These are phyloP conservation scores for Phalacrocorax brasilianus DNA, from an alignment of 2,113 vertebrate genomes.

Conservation along the genomic window DNA sequence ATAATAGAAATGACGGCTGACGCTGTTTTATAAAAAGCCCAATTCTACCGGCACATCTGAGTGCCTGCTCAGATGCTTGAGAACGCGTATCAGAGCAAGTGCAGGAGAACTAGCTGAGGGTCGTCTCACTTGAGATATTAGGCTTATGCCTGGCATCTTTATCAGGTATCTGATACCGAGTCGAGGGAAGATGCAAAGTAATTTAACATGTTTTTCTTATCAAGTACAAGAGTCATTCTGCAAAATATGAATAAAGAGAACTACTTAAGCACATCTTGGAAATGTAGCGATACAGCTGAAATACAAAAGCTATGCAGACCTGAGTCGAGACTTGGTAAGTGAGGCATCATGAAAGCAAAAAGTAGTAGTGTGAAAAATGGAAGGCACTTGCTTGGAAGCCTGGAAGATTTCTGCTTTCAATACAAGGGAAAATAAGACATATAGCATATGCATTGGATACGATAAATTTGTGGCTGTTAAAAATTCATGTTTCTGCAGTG, in stretches of 20 bases:
- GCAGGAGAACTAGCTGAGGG: not conserved
- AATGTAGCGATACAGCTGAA: not conserved
- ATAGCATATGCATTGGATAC: fast-evolving
- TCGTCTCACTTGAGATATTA: not conserved
- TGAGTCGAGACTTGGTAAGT: not conserved
- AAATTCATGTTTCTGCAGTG: not conserved
- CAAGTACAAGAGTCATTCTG: not conserved
- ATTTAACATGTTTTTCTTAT: not conserved
- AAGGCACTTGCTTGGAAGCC: not conserved
- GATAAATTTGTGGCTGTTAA: not conserved
- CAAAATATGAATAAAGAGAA: not conserved
- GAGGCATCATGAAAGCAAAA: not conserved
- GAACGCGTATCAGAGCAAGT: not conserved
- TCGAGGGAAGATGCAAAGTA: not conserved
- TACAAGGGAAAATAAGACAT: not conserved
- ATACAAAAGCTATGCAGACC: not conserved
- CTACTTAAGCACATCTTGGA: not conserved
- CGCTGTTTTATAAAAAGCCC: not conserved
- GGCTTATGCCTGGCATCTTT: not conserved
- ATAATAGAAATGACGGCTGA: not conserved
- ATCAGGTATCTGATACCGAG: not conserved
- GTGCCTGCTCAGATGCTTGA: not conserved
- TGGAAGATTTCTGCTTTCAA: not conserved
- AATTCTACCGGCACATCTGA: not conserved
- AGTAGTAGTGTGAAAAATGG: not conserved